Percentiles rank a stretch among this genome's conserved stretches.
Evolutionary conservation across 1,140 invertebrate species (phyloP).

Genomic region (Hylyphantes graminicola): DNA sequence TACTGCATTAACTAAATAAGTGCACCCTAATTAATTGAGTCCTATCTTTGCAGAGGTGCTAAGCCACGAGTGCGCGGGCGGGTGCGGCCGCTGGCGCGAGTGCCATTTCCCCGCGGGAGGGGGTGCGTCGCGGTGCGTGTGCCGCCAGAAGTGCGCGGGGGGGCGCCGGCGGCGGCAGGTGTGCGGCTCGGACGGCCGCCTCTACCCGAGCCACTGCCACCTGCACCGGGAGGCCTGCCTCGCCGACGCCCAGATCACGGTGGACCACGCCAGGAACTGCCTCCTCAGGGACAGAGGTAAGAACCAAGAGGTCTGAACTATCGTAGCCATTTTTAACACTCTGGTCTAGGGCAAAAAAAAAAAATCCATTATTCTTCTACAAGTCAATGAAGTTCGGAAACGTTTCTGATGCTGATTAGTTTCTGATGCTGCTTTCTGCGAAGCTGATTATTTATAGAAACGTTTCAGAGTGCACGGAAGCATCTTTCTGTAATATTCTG

Average conservation of each 20-base stretch:
- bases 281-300: slow-evolving; percentile 35
- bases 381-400: too few species aligned
- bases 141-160: slow-evolving; percentile 72
- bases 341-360: too few species aligned
- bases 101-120: slow-evolving; percentile 72
- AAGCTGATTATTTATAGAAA: too few species aligned
- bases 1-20: neutral
- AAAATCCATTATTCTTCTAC: too few species aligned
- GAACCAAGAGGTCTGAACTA: neutral
- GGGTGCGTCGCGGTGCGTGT: slow-evolving; percentile 74
- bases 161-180: slow-evolving; percentile 71
- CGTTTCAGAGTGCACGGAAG: too few species aligned
- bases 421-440: too few species aligned
- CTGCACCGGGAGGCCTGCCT: slow-evolving; percentile 79
- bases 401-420: too few species aligned
- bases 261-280: slow-evolving; percentile 67
- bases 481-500: too few species aligned
- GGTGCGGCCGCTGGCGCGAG: slow-evolving; percentile 77
- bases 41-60: neutral
- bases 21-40: neutral
- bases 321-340: too few species aligned
- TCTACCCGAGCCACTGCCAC: slow-evolving; percentile 82
- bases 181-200: slow-evolving; percentile 79
- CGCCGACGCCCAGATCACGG: slow-evolving; percentile 72
- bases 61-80: slow-evolving; percentile 70